These are phyloP conservation scores for Danaus melanippus DNA, from an alignment of 1,140 invertebrate genomes.

Conservation along the genomic window DNA sequence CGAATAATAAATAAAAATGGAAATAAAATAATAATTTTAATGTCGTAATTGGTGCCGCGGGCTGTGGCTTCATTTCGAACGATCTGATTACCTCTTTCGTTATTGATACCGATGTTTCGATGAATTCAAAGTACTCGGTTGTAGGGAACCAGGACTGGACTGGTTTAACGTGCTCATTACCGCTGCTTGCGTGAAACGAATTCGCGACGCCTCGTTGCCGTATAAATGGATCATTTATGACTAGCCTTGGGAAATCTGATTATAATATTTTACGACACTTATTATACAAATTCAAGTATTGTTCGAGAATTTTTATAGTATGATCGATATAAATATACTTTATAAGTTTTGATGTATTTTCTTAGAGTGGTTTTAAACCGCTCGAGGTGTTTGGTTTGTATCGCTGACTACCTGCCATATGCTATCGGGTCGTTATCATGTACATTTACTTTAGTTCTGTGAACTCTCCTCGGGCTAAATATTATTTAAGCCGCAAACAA, in stretches of 20 bases:
- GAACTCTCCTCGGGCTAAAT: no score
- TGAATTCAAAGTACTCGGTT: conserved; percentile 16
- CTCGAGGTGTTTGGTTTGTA: no score
- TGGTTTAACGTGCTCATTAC: conserved; percentile 33
- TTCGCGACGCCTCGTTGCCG: conserved; percentile 21
- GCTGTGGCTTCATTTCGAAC: conserved; percentile 50
- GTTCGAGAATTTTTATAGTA: no score
- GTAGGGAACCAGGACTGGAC: conserved; percentile 27
- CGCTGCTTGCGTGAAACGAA: conserved; percentile 23
- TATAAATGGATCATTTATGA: conserved; percentile 20
- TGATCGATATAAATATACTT: no score
- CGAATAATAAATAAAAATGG: conserved; percentile 71
- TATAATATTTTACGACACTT: neutral
- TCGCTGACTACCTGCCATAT: no score
- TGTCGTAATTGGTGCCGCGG: conserved; percentile 67
- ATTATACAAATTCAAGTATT: no score
- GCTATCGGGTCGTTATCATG: no score
- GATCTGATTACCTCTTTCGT: conserved; percentile 45
- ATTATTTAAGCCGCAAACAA: no score
- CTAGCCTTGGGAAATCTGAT: conserved; percentile 15
- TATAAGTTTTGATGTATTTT: no score
- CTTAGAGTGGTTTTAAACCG: no score
- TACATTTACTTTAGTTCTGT: no score
- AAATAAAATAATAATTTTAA: conserved; percentile 73
- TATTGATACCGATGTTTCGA: conserved; percentile 46